Conservation (phyloP, 2,888 invertebrate species). For the Erynnis tages region DNA sequence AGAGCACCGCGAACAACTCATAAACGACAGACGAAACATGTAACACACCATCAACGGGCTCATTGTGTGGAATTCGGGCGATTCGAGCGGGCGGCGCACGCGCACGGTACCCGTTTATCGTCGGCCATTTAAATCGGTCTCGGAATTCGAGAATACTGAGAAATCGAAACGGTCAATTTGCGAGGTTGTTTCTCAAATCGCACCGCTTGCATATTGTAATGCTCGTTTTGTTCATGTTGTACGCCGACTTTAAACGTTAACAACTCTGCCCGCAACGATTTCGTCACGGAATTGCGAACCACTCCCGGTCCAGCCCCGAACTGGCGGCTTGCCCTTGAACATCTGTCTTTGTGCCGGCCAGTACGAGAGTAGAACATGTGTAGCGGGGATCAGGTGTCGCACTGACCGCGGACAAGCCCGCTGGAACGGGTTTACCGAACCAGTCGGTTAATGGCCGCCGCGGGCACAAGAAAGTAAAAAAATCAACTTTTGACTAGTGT, state of each 20-base stretch:
- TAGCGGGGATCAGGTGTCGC: slow-evolving; percentile 74
- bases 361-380: slow-evolving; percentile 56
- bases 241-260: slow-evolving; percentile 21
- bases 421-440: slow-evolving; percentile 62
- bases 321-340: slow-evolving; percentile 47
- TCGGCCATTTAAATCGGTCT: slow-evolving; percentile 46
- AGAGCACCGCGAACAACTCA: slow-evolving; percentile 19
- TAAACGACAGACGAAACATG: slow-evolving; percentile 34
- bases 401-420: slow-evolving; percentile 69
- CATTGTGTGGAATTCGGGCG: slow-evolving; percentile 62
- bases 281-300: slow-evolving; percentile 23
- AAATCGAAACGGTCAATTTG: slow-evolving; percentile 38
- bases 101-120: slow-evolving; percentile 48
- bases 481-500: slow-evolving; percentile 32
- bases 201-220: slow-evolving; percentile 18
- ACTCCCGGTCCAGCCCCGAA: slow-evolving; percentile 41
- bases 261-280: slow-evolving; percentile 26
- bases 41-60: slow-evolving; percentile 50
- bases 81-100: slow-evolving; percentile 46
- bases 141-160: slow-evolving; percentile 40
- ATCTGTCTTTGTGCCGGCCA: slow-evolving; percentile 55
- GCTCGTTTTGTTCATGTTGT: slow-evolving; percentile 27
- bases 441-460: slow-evolving; percentile 44
- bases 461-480: slow-evolving; percentile 57
- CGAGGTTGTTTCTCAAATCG: slow-evolving; percentile 29